Evolutionary conservation across 2,797 vertebrate species (phyloP), one percentile per base, ranked within the genome.

Genomic region (Xerus rutilus): DNA sequence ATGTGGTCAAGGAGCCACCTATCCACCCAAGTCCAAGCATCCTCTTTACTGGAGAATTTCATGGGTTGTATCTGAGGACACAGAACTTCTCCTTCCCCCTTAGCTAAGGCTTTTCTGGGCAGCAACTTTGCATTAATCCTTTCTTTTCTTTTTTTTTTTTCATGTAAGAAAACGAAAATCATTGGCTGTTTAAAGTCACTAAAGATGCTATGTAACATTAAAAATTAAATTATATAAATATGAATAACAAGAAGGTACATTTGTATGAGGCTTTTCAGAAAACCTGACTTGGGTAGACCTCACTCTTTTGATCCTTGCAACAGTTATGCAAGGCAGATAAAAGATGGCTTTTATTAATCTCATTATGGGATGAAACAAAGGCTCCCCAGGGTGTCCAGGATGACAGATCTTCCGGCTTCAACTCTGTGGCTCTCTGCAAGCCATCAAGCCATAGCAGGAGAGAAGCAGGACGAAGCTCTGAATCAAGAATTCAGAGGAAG

Each of bases 11-110:
- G 64, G 52, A 59, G 57, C 73, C 3, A 28, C 3, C 0, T 2
- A 15, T 0, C n/a, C 1, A 2, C 1, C 20, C 0, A 25, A 0
- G 5, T 13, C 43, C 54, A 0, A 20, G 17, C 0, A 1, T 6
- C 0, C 8, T 54, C 52, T 49, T 45, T 39, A 8, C 13, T 25
- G 28, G 25, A 30, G 18, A 17, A 28, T 25, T 39, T 57, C 13
- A 0, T 12, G 35, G 72, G 17, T 21, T 39, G 23, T 10, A 0
- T n/a, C 23, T 30, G 32, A 93, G 30, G 25, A 54, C 18, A 20
- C 2, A 30, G 83, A 8, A 3, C 1, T 2, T n/a, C 32, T 6
- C 2, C 21, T 39, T 25, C 5, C 62, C 67, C 0, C 10, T 62
- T 17, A n/a, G 10, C 76, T 12, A 59, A 70, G 62, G 25, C 3